phyloP scores from a whole-genome alignment of 1,140 invertebrate species.

The Zaprionus davidi region DNA sequence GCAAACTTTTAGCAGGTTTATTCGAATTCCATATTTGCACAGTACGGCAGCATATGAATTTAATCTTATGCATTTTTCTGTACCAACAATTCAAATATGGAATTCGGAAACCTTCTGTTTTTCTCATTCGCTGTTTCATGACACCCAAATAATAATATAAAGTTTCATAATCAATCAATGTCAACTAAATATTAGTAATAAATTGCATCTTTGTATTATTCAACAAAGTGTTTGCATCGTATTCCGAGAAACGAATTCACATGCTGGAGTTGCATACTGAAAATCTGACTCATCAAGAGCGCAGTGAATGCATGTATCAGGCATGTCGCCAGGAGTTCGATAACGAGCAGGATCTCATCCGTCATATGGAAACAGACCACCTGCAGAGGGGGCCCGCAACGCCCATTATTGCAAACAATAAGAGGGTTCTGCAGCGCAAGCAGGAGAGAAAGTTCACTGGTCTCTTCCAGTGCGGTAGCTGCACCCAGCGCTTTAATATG shows the following conservation, averaged over 20 bases:
- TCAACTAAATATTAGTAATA: neutral
- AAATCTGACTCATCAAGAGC: conserved; percentile 73
- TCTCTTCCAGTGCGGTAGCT: conserved; percentile 71
- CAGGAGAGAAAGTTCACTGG: conserved; percentile 69
- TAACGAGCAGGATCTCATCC: conserved; percentile 58
- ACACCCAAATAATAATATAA: conserved; percentile 1
- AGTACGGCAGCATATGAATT: neutral
- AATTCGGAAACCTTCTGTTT: neutral
- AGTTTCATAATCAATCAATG: conserved; percentile 3
- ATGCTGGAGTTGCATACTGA: conserved; percentile 75
- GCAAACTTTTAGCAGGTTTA: conserved; percentile 8
- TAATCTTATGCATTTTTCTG: neutral
- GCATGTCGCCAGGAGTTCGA: conserved; percentile 66
- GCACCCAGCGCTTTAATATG: conserved; percentile 77
- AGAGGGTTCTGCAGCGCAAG: conserved; percentile 73
- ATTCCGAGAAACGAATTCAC: conserved; percentile 74
- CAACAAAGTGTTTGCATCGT: conserved; percentile 68
- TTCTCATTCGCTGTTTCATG: conserved; percentile 3
- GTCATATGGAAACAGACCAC: conserved; percentile 68
- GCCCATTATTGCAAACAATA: conserved; percentile 74
- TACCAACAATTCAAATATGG: neutral
- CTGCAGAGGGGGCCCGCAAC: conserved; percentile 42
- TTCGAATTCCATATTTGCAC: neutral
- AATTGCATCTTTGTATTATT: neutral
- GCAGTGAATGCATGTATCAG: conserved; percentile 76